These are phyloP conservation scores for Bombus affinis DNA, from an alignment of 1,140 invertebrate species.

Conservation along the genomic window DNA sequence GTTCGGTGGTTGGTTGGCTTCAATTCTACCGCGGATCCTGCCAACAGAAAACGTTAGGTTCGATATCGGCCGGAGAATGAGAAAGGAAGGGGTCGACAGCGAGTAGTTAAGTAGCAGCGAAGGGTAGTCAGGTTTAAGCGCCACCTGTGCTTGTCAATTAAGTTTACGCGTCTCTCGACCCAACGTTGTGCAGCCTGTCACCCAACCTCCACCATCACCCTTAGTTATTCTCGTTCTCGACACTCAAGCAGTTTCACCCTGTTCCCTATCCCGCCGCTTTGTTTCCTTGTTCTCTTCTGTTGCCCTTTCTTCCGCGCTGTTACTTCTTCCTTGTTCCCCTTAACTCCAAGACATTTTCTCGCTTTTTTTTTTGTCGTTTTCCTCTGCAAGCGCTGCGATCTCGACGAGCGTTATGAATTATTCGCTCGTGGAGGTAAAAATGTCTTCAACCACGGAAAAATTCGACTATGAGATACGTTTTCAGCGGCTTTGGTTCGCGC, in stretches of 20 bases:
- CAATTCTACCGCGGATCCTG: slow-evolving; percentile 48
- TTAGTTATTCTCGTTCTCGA: slow-evolving; percentile 64
- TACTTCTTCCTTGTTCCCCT: slow-evolving; percentile 4
- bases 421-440: slow-evolving; percentile 47
- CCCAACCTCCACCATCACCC: slow-evolving; percentile 44
- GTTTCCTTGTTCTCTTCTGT: neutral
- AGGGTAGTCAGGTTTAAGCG: slow-evolving; percentile 76
- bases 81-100: slow-evolving; percentile 25
- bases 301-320: slow-evolving; percentile 35
- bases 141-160: slow-evolving; percentile 79
- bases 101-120: slow-evolving; percentile 70
- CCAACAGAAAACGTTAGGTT: slow-evolving; percentile 45
- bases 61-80: slow-evolving; percentile 44
- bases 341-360: neutral
- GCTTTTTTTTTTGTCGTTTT: neutral
- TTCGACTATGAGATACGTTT: slow-evolving; percentile 22
- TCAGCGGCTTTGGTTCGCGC: slow-evolving; percentile 34
- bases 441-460: slow-evolving; percentile 19
- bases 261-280: too few relatives aligned
- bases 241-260: slow-evolving; percentile 32
- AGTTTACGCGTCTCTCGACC: slow-evolving; percentile 76
- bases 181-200: slow-evolving; percentile 59
- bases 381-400: slow-evolving; percentile 1
- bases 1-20: slow-evolving; percentile 21
- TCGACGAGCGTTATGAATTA: slow-evolving; percentile 52